Evolutionary conservation across 2,113 vertebrate species (phyloP), one percentile per base, ranked within the genome.

Genomic region (Typhlomys cinereus): DNA sequence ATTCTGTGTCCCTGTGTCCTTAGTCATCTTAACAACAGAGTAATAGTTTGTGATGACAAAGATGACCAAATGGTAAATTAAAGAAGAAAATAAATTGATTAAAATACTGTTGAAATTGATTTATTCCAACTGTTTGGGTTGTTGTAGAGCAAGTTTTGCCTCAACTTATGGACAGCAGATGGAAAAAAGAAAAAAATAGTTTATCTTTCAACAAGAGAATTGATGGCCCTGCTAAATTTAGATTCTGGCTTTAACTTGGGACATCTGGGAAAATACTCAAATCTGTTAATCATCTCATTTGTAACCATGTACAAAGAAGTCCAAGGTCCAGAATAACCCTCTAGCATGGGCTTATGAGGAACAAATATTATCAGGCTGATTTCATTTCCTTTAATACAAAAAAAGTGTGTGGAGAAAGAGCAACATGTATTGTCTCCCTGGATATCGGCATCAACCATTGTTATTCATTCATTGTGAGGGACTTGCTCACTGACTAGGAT

Each of bases 131-230:
- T 85, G 52, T 74, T 64, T 81, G 85, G 11, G 15, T 57, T 74
- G 59, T 85, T 86, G 36, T 59, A 85, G 64, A 92, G 85, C 70
- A 79, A 89, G 18, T 46, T 88, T 93, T 27, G 66, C 62, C 64
- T 44, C 93, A 76, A 85, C 79, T 94, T 92, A 66, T 27, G 84
- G 92, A 86, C 52, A 86, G 48, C 95, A 96, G 79, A 96, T 94
- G 95, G 96, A 93, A 96, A 95, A 96, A 94, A 83, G 66, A 86
- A 95, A n/a, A n/a, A n/a, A 96, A 94, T 82, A 93, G 89, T 96
- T 96, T 96, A 92, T 96, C 95, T 93, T 96, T 94, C 83, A 90
- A 84, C 74, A 62, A 94, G 92, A 96, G 95, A 96, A 93, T 89
- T 93, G 74, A 90, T 96, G 88, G 85, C 52, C 83, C 61, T 71